Percentiles rank a stretch among this genome's conserved stretches.
Evolutionary conservation across 2,888 invertebrate genomes (phyloP).

Genomic region (Cactoblastis cactorum): DNA sequence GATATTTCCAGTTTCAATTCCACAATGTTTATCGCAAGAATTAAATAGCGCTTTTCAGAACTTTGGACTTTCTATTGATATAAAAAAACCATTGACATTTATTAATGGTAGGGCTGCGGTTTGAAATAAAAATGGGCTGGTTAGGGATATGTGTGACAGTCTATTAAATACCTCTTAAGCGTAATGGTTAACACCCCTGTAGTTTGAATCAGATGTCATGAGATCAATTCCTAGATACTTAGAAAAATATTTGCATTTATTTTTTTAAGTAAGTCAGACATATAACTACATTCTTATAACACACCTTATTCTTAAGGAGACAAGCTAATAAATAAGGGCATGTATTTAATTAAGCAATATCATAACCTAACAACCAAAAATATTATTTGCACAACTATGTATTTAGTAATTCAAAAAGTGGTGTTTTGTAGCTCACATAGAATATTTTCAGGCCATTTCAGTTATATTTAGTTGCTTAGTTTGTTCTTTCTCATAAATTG

Average conservation of each 20-base stretch:
- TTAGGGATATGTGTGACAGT: background rate
- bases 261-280: too few species aligned
- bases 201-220: background rate
- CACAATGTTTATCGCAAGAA: constrained; percentile 6
- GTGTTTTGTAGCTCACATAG: too few species aligned
- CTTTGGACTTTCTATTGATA: background rate
- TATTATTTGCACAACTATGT: too few species aligned
- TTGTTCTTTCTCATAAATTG: too few species aligned
- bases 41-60: constrained; percentile 2
- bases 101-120: background rate
- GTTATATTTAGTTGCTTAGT: too few species aligned
- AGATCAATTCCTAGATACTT: background rate
- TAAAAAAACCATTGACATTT: constrained; percentile 4
- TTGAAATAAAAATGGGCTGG: background rate
- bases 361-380: too few species aligned
- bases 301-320: too few species aligned
- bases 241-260: background rate
- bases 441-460: too few species aligned
- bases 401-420: too few species aligned
- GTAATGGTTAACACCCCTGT: background rate
- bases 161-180: background rate
- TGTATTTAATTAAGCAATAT: too few species aligned
- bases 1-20: constrained; percentile 7
- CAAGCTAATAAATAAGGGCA: too few species aligned
- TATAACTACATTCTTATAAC: too few species aligned